Evolutionary conservation across 1,140 invertebrate species (phyloP), one percentile per base, ranked within the genome.

Genomic region (Drosophila rhopaloa): DNA sequence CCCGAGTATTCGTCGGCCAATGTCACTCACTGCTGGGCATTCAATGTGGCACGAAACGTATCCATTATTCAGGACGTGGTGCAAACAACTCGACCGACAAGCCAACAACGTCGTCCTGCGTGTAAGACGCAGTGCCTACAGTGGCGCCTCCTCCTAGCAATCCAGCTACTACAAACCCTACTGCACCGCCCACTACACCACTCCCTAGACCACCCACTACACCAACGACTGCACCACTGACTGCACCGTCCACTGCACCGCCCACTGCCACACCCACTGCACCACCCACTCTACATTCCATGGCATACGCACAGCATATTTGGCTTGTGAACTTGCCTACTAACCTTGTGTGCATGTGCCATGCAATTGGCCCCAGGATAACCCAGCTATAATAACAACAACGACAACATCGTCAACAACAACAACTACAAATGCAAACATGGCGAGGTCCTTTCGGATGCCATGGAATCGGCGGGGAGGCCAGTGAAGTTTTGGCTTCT

Each of bases 41-140:
- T 80, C 81, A 84, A 84, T 84, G 81, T 84, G 76, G 44, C 82
- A 82, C 76, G 72, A 73, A 82, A 88, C 79, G 66, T 79, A 88
- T 86, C 83, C 83, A 86, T 86, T 86, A 86, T 86, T 86, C 83
- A 86, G 83, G 71, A 82, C 79, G 83, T 86, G 83, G 66, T 79
- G 79, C 83, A 86, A 86, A 86, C 83, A 86, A 73, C 67, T 77
- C 79, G 68, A 77, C 79, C 79, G 67, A 81, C 81, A 83, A 79
- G 76, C 61, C 76, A 79, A 65, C 80, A 76, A 63, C 65, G 37
- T 40, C 61, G 54, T 56, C 29, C 56, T 68, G 73, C 61, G 72
- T 88, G 79, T 79, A 86, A 86, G 83, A 88, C 66, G 76, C 79
- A 82, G 61, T 66, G 71, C 48, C 56, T 32, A 60, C 51, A 66